phyloP scores from a whole-genome alignment of 2,797 vertebrate species.

The Vipera ursinii region DNA sequence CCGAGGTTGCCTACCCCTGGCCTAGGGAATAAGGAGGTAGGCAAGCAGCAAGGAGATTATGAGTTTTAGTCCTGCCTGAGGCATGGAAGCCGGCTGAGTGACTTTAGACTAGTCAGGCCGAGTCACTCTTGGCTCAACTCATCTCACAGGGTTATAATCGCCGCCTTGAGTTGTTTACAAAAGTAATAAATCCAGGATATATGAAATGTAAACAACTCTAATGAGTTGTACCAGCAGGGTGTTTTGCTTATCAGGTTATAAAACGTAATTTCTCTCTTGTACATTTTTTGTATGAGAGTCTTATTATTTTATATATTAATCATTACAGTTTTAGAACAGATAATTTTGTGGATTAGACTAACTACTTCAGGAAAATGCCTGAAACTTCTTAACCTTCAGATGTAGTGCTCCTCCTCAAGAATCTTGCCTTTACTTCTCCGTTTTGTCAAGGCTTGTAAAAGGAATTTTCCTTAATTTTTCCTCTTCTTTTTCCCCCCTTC shows the following conservation, averaged over 20 bases:
- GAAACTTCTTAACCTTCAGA: background rate
- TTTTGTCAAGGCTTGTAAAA: background rate
- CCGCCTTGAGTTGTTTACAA: background rate
- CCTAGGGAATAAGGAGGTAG: background rate
- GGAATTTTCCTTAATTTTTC: conserved; percentile 10
- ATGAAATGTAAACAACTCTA: no score
- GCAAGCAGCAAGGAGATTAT: background rate
- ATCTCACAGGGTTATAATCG: background rate
- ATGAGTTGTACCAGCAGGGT: background rate
- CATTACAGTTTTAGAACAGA: background rate
- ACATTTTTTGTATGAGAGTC: background rate
- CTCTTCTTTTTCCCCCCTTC: background rate
- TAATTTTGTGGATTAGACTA: background rate
- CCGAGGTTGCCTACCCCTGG: no score
- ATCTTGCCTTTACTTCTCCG: background rate
- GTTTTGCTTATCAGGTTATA: background rate
- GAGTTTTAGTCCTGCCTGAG: background rate
- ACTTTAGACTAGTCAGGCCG: background rate
- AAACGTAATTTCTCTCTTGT: background rate
- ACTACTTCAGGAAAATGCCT: background rate
- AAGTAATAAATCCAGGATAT: background rate
- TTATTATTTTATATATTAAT: background rate
- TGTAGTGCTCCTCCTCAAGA: background rate
- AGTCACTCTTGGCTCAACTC: background rate
- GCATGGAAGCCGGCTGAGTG: background rate